phyloP scores from a whole-genome alignment of 1,140 invertebrate genomes.

The Dendroctonus valens region DNA sequence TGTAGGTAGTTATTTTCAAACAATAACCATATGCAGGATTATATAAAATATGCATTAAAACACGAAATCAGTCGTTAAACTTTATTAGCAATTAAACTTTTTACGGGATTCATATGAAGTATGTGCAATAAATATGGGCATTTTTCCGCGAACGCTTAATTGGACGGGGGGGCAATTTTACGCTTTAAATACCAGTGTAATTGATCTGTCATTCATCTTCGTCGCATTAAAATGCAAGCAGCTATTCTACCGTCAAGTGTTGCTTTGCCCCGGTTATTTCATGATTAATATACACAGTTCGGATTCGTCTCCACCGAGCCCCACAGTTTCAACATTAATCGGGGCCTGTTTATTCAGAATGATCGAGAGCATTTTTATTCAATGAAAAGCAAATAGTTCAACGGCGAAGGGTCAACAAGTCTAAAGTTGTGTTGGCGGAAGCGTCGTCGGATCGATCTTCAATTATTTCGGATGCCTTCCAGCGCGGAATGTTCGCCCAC shows the following conservation, averaged over 20 bases:
- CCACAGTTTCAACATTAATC: neutral
- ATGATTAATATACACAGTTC: neutral
- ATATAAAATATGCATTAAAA: slow-evolving; percentile 27
- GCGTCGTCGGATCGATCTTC: slow-evolving; percentile 7
- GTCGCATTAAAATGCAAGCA: slow-evolving; percentile 9
- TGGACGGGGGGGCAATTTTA: slow-evolving; percentile 17
- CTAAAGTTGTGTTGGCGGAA: slow-evolving; percentile 9
- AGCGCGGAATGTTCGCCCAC: slow-evolving; percentile 9
- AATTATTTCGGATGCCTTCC: slow-evolving; percentile 13
- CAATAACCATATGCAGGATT: slow-evolving; percentile 15
- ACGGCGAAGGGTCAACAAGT: slow-evolving; percentile 11
- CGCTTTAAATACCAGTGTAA: slow-evolving; percentile 15
- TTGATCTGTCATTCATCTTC: slow-evolving; percentile 11
- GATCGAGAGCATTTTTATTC: slow-evolving; percentile 3
- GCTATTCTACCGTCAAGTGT: neutral
- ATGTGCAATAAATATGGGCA: slow-evolving; percentile 19
- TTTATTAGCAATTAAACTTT: slow-evolving; percentile 29
- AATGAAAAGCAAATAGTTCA: neutral
- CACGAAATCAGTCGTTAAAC: slow-evolving; percentile 21
- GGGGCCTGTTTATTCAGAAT: neutral
- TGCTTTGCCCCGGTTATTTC: neutral
- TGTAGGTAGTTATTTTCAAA: slow-evolving; percentile 14
- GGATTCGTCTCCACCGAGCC: neutral
- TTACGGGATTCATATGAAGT: slow-evolving; percentile 21
- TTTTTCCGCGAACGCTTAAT: slow-evolving; percentile 19